Base-by-base conservation (phyloP, 2,797 vertebrate species). In the Pipistrellus nathusii region DNA sequence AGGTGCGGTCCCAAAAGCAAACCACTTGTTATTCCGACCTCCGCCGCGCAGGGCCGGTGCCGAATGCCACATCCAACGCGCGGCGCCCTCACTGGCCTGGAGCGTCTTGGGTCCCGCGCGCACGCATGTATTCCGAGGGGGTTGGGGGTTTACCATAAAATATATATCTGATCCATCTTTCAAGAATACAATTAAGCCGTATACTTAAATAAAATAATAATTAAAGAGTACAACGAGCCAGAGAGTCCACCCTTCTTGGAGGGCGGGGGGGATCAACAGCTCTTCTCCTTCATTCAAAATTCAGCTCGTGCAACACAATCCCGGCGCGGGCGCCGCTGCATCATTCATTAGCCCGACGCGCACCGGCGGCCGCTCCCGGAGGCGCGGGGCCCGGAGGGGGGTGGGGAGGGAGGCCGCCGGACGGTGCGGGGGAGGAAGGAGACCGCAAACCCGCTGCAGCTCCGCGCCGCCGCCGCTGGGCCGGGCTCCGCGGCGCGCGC, bases 281-380 rank as follows among this genome's bases (percentile, higher is more conserved):
- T 97, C 97, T 95, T 97, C 96, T 97, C 97, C 97, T 98, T 98
- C 98, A 98, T 98, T 98, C 98, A 97, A 96, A 96, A 98, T 97
- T 98, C 97, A 98, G 95, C 97, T 97, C 97, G 97, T 98, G 98
- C 98, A 97, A 97, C 96, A 85, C 95, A 97, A 98, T 97, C 98
- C 98, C 87, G 97, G 95, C 96, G 93, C 93, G 44, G 10, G 44
- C 9, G 44, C 97, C 95, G 94, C 88, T 96, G 97, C 98, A 98
- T 96, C 98, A 93, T 90, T 88, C 69, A 78, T 73, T 84, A 90
- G 97, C 96, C 96, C 97, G 94, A 94, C 95, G 59, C 46, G 94
- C 48, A 15, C 12, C 44, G 8, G 44, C 44, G 44, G 44, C 44
- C 44, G 8, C 44, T 44, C 44, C 44, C 44, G 44, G 44, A 11